These are phyloP conservation scores for Aulostomus chinensis DNA, from an alignment of 2,797 vertebrate species.

Conservation along the genomic window DNA sequence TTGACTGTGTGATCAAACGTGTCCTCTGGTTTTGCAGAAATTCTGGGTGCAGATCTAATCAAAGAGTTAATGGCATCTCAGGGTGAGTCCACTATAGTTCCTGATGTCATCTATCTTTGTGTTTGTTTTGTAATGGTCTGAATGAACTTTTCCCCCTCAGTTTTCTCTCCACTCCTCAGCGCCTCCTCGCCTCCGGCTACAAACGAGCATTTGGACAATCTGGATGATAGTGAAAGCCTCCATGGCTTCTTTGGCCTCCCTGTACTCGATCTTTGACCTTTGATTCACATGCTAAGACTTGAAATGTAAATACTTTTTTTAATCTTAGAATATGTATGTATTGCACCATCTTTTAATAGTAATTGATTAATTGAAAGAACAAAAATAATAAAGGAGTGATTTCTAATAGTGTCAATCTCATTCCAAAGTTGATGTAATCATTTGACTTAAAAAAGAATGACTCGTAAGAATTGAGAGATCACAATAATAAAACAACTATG, in stretches of 20 bases:
- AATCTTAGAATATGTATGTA: slow-evolving; percentile 1
- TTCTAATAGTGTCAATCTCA: slow-evolving; percentile 9
- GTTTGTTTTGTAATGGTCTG: neutral
- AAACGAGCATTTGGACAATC: slow-evolving; percentile 86
- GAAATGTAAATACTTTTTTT: slow-evolving; percentile 3
- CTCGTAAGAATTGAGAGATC: too few relatives aligned
- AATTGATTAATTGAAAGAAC: slow-evolving; percentile 6
- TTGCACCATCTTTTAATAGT: slow-evolving; percentile 17
- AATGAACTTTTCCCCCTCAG: slow-evolving; percentile 60
- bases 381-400: slow-evolving; percentile 26
- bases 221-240: slow-evolving; percentile 89
- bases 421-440: neutral
- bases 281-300: slow-evolving; percentile 30
- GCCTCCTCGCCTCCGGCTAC: slow-evolving; percentile 86
- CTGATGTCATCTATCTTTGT: neutral
- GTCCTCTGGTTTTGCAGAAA: slow-evolving; percentile 71
- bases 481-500: too few relatives aligned
- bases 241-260: slow-evolving; percentile 91
- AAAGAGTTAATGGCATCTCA: slow-evolving; percentile 89
- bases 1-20: neutral
- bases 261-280: slow-evolving; percentile 87
- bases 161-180: slow-evolving; percentile 87
- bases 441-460: too few relatives aligned
- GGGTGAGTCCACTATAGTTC: slow-evolving; percentile 74
- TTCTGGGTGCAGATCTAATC: slow-evolving; percentile 84